Evolutionary conservation across 2,888 invertebrate genomes (phyloP), one percentile per base, ranked within the genome.

Genomic region (Drosophila colorata): DNA sequence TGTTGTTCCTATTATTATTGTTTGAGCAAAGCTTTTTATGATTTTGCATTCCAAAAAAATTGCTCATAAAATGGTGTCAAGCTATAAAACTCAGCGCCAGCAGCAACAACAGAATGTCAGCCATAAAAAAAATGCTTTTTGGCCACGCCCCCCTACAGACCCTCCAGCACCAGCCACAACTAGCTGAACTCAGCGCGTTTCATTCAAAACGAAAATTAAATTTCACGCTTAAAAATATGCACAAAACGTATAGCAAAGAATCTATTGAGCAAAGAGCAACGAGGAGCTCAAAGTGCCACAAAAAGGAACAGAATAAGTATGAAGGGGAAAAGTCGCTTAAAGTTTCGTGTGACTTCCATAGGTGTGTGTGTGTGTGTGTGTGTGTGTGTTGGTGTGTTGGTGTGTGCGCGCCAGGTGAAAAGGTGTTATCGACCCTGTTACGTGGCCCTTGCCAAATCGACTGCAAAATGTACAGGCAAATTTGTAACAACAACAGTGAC

Each of bases 381-480:
- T 38, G 14, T 40, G 41, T 28, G 20, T 23, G 2, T 11, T 3
- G 16, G 44, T 47, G n/a, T 20, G 9, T 6, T 16, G 28, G 46
- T 46, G 13, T 49, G 38, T 56, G 37, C 28, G 68, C 44, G 61
- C 37, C 41, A 57, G 55, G 53, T 53, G 51, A 58, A 16, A 69
- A 60, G 59, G 59, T 69, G 60, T 61, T 74, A 56, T 64, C 74
- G 59, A 74, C 68, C 57, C 70, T 48, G 59, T 66, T 58, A 20
- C 56, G 53, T 53, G 57, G 41, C 38, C 41, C 56, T 59, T 75
- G 78, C 57, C 68, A 68, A 82, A 82, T 86, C 74, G 84, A 86
- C 46, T 77, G 77, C 44, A 49, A 86, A 80, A 80, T 80, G 52
- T 58, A 63, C 59, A 60, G 47, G 38, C 37, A 71, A 66, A 73